Percentiles rank a stretch among this genome's conserved stretches.
Conservation (phyloP, 92 coral and sea anemone genomes). For the Porites cylindrica region DNA sequence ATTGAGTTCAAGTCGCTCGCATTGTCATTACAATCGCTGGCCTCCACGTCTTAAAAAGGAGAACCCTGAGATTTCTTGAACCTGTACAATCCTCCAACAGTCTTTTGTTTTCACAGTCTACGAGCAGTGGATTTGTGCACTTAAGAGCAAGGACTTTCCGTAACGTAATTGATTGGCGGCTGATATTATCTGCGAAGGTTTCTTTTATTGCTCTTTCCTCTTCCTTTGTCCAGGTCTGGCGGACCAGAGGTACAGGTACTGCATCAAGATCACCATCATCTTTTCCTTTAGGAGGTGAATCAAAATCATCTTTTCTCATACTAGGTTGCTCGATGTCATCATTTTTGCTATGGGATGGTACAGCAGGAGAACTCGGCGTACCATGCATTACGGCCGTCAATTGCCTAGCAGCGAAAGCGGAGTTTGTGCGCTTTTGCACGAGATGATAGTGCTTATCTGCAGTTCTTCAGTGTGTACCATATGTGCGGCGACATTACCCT, state of each 20-base stretch:
- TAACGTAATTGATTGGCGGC: constrained; percentile 12
- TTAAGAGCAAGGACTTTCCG: neutral
- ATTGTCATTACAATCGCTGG: no score
- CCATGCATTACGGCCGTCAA: constrained; percentile 31
- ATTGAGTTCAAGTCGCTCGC: neutral
- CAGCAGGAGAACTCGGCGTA: neutral
- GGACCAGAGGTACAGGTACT: neutral
- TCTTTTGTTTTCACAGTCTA: neutral
- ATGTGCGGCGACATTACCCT: constrained; percentile 21
- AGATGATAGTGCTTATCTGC: constrained; percentile 23
- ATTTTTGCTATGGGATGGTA: neutral
- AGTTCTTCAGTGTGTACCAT: constrained; percentile 19
- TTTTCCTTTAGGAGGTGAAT: neutral
- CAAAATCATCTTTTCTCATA: neutral
- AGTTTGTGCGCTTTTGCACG: constrained; percentile 12
- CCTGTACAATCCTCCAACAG: neutral
- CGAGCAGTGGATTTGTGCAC: neutral
- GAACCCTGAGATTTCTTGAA: no score
- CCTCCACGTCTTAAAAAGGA: no score
- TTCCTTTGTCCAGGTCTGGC: neutral
- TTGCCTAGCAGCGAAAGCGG: constrained; percentile 8
- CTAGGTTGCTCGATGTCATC: neutral
- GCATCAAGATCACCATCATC: neutral
- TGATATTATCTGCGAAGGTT: neutral
- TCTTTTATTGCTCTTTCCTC: constrained; percentile 1